Evolutionary conservation across 2,888 invertebrate genomes (phyloP), one percentile per base, ranked within the genome.

Genomic region (Crocallis elinguaria): DNA sequence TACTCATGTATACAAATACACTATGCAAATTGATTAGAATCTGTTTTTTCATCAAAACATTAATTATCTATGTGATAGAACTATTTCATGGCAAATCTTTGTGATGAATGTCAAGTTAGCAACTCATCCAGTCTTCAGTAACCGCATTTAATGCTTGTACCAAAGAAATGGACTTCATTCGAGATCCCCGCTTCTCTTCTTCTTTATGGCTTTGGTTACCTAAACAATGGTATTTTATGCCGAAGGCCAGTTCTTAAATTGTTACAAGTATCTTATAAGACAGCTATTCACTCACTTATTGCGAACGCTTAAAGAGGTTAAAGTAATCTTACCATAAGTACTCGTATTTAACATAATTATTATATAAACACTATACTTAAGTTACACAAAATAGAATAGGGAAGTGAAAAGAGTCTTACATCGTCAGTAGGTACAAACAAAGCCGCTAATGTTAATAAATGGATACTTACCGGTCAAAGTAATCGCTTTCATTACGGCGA

Each of bases 151-250:
- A 50, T 53, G 57, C 53, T 49, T 39, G 33, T 53, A 50, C 49
- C 58, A 57, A 60, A 57, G 41, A 61, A 55, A 61, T 64, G 63
- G 63, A 60, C 52, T 55, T 59, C 57, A 61, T 60, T 64, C 59
- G 59, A 55, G 42, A 59, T 50, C 25, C 36, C 50, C 41, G 25
- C 39, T 57, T 30, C 44, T 50, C 58, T 35, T 35, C 43, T 54
- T 48, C n/a, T n/a, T 53, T 60, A 57, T 62, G 38, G 44, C 37
- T 49, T 44, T 57, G 50, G 49, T 57, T 56, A 53, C 50, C 48
- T 50, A 50, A 4, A 4, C 53, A 49, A 45, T 42, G 33, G 41
- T 23, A 45, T 33, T 42, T 53, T 33, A 42, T 42, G 53, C 51
- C 43, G 57, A 54, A 57, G 54, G 41, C 51, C 36, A 29, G 19